These are phyloP conservation scores for Brachyhypopomus occidentalis DNA, from an alignment of 2,113 vertebrate genomes.

Conservation along the genomic window DNA sequence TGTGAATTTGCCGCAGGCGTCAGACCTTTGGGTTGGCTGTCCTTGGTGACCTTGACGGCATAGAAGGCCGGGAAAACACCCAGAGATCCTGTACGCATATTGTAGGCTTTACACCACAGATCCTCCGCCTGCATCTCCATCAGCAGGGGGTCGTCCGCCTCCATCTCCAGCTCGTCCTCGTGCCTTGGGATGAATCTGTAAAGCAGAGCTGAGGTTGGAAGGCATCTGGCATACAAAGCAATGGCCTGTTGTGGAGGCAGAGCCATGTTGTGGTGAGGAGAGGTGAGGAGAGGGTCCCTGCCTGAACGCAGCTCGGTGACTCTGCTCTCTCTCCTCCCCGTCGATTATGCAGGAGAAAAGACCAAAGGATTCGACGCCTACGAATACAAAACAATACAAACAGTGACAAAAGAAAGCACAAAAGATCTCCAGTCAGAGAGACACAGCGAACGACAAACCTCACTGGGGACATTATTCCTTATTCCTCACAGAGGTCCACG, in stretches of 20 bases:
- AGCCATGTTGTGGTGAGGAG: too few relatives aligned
- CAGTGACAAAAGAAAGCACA: not conserved
- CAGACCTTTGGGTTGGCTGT: conserved; percentile 63
- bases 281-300: conserved; percentile 55
- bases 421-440: conserved; percentile 1
- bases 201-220: not conserved
- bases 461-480: too few relatives aligned
- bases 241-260: not conserved
- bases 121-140: conserved; percentile 89
- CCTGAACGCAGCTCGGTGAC: conserved; percentile 87
- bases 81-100: conserved; percentile 90
- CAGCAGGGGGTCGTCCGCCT: conserved; percentile 88
- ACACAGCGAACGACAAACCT: not conserved
- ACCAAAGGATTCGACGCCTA: conserved; percentile 92
- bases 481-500: not conserved
- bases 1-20: not conserved
- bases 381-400: conserved; percentile 17
- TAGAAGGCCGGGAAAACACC: conserved; percentile 96
- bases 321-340: conserved; percentile 90
- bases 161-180: conserved; percentile 89
- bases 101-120: conserved; percentile 94
- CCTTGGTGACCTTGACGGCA: conserved; percentile 78
- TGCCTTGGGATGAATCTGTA: conserved; percentile 92
- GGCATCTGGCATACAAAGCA: not conserved
- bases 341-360: conserved; percentile 92